These are phyloP conservation scores for Nasonia vitripennis DNA, from an alignment of 1,140 invertebrate genomes.

Conservation along the genomic window DNA sequence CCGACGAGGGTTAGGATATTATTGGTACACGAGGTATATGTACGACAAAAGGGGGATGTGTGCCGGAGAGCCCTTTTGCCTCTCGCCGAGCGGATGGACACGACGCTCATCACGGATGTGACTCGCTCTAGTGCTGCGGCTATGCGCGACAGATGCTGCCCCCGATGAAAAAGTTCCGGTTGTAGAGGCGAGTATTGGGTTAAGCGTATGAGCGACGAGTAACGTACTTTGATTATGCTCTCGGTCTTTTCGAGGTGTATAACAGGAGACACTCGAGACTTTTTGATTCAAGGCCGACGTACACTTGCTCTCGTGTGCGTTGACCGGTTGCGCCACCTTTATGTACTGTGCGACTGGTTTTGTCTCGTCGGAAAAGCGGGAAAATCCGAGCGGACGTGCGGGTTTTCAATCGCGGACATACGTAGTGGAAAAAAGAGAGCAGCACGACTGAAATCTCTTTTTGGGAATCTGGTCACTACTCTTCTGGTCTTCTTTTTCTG, in stretches of 20 bases:
- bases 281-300: no score
- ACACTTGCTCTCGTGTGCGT: no score
- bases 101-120: neutral
- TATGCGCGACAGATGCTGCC: constrained; percentile 4
- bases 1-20: constrained; percentile 1
- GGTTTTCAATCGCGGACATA: neutral
- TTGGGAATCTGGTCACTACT: constrained; percentile 45
- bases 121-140: neutral
- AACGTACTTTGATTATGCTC: neutral
- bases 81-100: constrained; percentile 33
- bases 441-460: neutral
- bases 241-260: no score
- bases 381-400: no score
- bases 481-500: constrained; percentile 42
- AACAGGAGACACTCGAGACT: no score
- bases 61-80: neutral
- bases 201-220: neutral
- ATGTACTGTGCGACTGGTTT: no score
- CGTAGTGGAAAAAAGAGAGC: neutral
- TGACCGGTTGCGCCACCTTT: no score
- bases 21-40: neutral
- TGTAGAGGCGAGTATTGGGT: neutral
- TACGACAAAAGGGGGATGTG: constrained; percentile 50
- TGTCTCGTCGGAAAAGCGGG: no score
- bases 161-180: constrained; percentile 30